Conservation (phyloP, 2,888 invertebrate genomes). For the Tenthredo mesomela region DNA sequence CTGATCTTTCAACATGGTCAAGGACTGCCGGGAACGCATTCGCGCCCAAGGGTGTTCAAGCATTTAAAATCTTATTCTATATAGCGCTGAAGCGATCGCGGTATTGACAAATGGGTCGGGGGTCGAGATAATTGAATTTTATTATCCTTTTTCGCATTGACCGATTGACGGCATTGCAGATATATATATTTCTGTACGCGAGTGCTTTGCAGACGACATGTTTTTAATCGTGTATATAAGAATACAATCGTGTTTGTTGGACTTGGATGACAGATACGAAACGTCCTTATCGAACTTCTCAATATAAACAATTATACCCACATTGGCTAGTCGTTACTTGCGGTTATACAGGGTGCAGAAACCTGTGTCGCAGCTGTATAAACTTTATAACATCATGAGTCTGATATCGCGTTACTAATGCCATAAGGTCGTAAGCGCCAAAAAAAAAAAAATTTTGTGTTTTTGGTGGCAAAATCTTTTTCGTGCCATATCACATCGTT, state of each 20-base stretch:
- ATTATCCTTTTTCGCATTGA: slow-evolving; percentile 6
- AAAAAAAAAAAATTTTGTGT: too few relatives aligned
- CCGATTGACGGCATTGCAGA: background rate
- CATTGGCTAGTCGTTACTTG: slow-evolving; percentile 19
- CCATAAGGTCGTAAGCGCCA: too few relatives aligned
- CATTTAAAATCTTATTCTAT: slow-evolving; percentile 31
- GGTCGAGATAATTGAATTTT: slow-evolving; percentile 36
- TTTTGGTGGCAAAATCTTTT: too few relatives aligned
- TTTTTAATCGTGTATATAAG: slow-evolving; percentile 19
- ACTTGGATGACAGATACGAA: slow-evolving; percentile 47
- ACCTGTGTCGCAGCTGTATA: slow-evolving; percentile 35
- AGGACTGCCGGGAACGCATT: slow-evolving; percentile 21
- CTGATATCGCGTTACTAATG: too few relatives aligned
- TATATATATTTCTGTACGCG: background rate
- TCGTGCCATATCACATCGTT: too few relatives aligned
- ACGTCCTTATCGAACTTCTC: slow-evolving; percentile 44
- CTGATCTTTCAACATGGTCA: slow-evolving; percentile 38
- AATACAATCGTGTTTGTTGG: slow-evolving; percentile 44
- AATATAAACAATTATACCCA: slow-evolving; percentile 26
- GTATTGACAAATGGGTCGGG: slow-evolving; percentile 45
- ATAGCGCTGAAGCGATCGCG: background rate
- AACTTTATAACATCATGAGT: slow-evolving; percentile 8
- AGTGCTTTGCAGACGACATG: slow-evolving; percentile 1
- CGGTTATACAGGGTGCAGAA: slow-evolving; percentile 17
- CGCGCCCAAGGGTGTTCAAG: slow-evolving; percentile 33